Base-by-base conservation (phyloP, 2,888 invertebrate species). In the Habroteleia sp. region DNA sequence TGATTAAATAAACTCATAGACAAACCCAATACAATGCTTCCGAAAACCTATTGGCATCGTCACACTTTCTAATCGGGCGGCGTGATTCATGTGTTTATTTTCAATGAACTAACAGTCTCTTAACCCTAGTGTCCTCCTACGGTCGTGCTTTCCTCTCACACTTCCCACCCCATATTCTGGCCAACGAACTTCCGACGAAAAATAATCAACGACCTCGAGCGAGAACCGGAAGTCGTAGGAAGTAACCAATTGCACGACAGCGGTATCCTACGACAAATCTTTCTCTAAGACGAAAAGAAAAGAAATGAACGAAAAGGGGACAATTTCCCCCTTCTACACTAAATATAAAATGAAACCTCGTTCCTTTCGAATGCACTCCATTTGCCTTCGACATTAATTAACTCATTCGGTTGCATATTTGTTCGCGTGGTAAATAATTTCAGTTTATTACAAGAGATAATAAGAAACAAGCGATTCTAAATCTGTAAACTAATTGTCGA, bases 171-270 rank as follows among this genome's bases (percentile, higher is more conserved):
- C 62, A 69, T 39, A 54, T 44, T 46, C 44, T 65, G 78, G 82
- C 69, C 81, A 82, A 81, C 80, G 78, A 81, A 83, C 83, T 84
- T 84, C 82, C 79, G 81, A 84, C 80, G 69, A 81, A 82, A 82
- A 78, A 80, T 81, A 83, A 84, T 82, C 82, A 77, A 75, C 79
- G 81, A 80, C 78, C 80, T 81, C 79, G 76, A 77, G 69, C 80
- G 77, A 77, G 73, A 81, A 79, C 76, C 84, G 85, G 84, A 85
- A 85, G 82, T 83, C 84, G 84, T 85, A 84, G 84, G 85, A 85
- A 83, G 84, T 78, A 77, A 80, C 77, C 83, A 82, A 83, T 84
- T 85, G 81, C 71, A 78, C 77, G 54, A 77, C 68, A 58, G 52
- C 42, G 29, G 50, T 72, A 50, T 63, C 63, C 71, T 63, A 63